phyloP scores from a whole-genome alignment of 2,888 invertebrate species.

The Epirrita christyi region DNA sequence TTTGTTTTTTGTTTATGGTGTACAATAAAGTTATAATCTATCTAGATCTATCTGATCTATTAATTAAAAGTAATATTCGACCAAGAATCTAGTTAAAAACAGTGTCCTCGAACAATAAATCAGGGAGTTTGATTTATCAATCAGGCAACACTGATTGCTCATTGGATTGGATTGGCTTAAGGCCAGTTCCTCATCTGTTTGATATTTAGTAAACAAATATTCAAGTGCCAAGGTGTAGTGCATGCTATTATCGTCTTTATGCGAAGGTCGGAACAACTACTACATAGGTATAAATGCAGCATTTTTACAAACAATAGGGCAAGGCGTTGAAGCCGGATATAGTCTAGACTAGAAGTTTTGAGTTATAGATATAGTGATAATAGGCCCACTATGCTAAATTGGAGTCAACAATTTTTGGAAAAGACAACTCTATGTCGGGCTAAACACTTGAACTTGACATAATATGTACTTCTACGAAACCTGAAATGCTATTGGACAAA shows the following conservation, averaged over 20 bases:
- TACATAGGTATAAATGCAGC: not conserved
- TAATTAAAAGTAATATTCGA: too few relatives aligned
- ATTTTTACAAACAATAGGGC: conserved; percentile 4
- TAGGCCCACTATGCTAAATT: too few relatives aligned
- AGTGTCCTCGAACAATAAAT: not conserved
- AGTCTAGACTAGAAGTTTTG: conserved; percentile 1
- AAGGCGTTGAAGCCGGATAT: conserved; percentile 4
- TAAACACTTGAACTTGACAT: too few relatives aligned
- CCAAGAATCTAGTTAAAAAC: not conserved
- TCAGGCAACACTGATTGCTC: not conserved
- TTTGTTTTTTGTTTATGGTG: too few relatives aligned
- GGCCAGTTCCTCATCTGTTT: conserved; percentile 28
- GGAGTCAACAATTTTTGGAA: too few relatives aligned
- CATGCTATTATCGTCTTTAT: conserved; percentile 23
- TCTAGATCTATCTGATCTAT: too few relatives aligned
- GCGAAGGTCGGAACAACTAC: conserved; percentile 26
- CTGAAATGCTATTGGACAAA: too few relatives aligned
- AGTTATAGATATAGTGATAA: not conserved
- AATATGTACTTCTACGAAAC: too few relatives aligned
- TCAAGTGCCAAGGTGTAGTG: conserved; percentile 23
- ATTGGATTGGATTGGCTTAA: conserved; percentile 7
- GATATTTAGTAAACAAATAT: conserved; percentile 30
- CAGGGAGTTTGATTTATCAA: not conserved
- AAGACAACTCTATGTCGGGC: too few relatives aligned
- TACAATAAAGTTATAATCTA: too few relatives aligned